Conservation (phyloP, 2,113 vertebrate species). For the Anser brachyrhynchus region DNA sequence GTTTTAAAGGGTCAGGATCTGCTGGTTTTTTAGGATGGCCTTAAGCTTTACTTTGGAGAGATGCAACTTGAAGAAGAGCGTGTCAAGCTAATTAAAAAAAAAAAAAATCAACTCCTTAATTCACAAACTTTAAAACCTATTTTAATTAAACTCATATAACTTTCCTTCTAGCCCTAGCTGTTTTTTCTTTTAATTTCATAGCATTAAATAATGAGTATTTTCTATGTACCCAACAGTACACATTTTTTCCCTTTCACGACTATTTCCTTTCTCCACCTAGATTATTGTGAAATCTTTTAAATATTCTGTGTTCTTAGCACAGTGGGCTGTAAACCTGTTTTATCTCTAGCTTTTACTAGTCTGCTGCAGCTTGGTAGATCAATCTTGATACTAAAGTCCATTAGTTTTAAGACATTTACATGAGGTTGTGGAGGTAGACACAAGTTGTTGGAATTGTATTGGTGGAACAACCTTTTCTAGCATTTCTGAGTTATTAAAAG, state of each 20-base stretch:
- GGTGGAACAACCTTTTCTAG: background rate
- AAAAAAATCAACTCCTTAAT: background rate
- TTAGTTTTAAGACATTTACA: background rate
- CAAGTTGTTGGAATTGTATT: background rate
- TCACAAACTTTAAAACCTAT: background rate
- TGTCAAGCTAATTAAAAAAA: constrained; percentile 40
- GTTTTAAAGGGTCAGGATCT: constrained; percentile 43
- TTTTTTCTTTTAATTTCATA: background rate
- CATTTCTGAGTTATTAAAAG: background rate
- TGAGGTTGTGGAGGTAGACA: background rate
- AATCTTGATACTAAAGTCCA: background rate
- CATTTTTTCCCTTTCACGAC: background rate
- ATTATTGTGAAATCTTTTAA: background rate
- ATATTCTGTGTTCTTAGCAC: background rate
- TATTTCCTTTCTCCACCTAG: background rate
- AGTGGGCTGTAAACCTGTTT: background rate
- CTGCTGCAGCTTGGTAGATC: background rate
- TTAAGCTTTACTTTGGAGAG: constrained; percentile 12
- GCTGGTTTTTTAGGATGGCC: constrained; percentile 26
- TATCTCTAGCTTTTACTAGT: background rate
- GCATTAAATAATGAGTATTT: background rate
- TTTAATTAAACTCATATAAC: background rate
- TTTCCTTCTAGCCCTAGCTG: background rate
- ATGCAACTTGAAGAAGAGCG: constrained; percentile 23
- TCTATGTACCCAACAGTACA: background rate